phyloP scores from a whole-genome alignment of 2,797 vertebrate species.

The Somateria mollissima region DNA sequence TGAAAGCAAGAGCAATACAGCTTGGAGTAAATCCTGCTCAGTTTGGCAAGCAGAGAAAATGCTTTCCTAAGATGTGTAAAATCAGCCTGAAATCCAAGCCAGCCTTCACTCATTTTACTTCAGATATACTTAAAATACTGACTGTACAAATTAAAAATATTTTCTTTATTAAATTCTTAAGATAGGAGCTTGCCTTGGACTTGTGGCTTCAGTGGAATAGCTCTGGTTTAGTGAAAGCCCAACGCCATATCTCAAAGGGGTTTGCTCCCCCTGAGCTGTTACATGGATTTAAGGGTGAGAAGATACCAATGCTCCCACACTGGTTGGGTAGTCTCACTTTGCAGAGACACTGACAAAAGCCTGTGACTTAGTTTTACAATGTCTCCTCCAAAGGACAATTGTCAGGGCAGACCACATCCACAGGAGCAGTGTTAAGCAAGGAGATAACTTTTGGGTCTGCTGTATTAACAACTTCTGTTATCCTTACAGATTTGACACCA shows the following conservation, averaged over 20 bases:
- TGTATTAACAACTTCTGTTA: neutral
- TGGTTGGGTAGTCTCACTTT: neutral
- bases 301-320: neutral
- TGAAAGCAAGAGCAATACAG: slow-evolving; percentile 57
- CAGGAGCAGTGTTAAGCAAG: neutral
- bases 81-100: neutral
- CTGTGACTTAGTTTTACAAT: neutral
- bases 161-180: neutral
- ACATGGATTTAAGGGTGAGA: neutral
- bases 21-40: neutral
- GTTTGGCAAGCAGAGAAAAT: neutral
- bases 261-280: neutral
- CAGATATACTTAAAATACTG: neutral
- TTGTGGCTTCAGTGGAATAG: neutral
- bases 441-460: neutral
- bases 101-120: neutral
- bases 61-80: neutral
- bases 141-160: neutral
- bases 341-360: neutral
- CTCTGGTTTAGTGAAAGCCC: neutral
- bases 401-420: neutral
- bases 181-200: neutral
- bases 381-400: neutral
- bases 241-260: neutral
- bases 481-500: neutral